A percentile compares a stretch with the other conserved stretches of the same genome.
These are phyloP conservation scores for Colletes gigas DNA, from an alignment of 1,140 invertebrate species.

Conservation along the genomic window DNA sequence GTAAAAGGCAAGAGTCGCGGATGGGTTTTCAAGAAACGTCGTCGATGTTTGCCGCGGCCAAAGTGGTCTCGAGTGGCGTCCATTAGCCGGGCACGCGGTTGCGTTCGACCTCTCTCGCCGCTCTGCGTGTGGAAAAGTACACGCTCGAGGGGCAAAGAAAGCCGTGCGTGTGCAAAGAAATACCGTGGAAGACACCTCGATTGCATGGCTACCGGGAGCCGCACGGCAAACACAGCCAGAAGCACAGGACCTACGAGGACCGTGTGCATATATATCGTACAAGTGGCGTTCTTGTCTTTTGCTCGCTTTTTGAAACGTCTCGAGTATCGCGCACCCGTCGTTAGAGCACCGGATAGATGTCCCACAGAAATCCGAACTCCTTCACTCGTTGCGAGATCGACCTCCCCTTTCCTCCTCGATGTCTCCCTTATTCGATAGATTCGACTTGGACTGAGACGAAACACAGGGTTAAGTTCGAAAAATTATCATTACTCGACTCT, in stretches of 20 bases:
- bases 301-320: constrained; percentile 65
- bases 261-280: constrained; percentile 56
- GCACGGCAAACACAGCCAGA: constrained; percentile 70
- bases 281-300: constrained; percentile 62
- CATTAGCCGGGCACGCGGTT: constrained; percentile 77
- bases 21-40: constrained; percentile 78
- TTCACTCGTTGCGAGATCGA: constrained; percentile 1
- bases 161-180: constrained; percentile 77
- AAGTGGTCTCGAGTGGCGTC: constrained; percentile 80
- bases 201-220: constrained; percentile 74
- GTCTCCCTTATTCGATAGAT: too few species aligned
- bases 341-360: neutral
- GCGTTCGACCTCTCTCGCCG: constrained; percentile 44
- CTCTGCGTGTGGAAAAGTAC: constrained; percentile 67
- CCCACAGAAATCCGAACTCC: neutral
- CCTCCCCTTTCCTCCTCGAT: neutral
- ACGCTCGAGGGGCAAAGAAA: constrained; percentile 63
- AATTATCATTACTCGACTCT: neutral
- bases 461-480: neutral
- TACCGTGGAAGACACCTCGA: constrained; percentile 77
- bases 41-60: constrained; percentile 77
- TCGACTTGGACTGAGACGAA: too few species aligned
- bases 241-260: constrained; percentile 57
- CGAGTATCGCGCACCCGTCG: constrained; percentile 30
- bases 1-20: constrained; percentile 58